Base-by-base conservation (phyloP, 2,888 invertebrate genomes). In the Leptinotarsa peninsularis region DNA sequence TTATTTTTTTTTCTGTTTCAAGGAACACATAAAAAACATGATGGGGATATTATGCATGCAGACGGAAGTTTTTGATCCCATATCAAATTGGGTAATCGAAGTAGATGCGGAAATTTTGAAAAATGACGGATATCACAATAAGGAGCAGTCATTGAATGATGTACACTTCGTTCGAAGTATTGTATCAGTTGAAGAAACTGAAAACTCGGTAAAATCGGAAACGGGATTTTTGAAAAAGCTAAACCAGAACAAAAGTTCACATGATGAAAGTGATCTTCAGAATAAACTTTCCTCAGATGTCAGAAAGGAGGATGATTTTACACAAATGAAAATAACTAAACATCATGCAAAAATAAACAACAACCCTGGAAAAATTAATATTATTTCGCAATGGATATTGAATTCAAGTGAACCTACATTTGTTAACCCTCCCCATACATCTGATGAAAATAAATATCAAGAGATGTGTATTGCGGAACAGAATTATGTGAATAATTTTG, bases 321-420 rank as follows among this genome's bases (percentile, higher is more conserved):
- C 17, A 52, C 52, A 52, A 52, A 52, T 52, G 52, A 52, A 52
- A 52, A 52, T 52, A 52, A 52, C 52, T 14, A 52, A 52, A 52
- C 17, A 52, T n/a, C 52, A 52, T 52, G 52, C 52, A 52, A 10
- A 52, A 52, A 52, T 4, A 15, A 52, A 52, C 52, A 17, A 52
- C 2, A 33, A 7, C 33, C 33, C 17, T 52, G 52, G 52, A 52
- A 52, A 52, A 52, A 52, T 52, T 14, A 52, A 52, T 52, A 52
- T 52, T 52, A n/a, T 52, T 52, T 52, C 52, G 52, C 52, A 52
- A 52, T 52, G 52, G 52, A 52, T 52, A 52, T 52, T 17, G 17
- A 52, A 52, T 52, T 10, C 10, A n/a, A 52, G 14, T 52, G 52
- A 52, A 52, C 52, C 52, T 52, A 52, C 17, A 52, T 52, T n/a